A percentile compares a stretch with the other conserved stretches of the same genome.
These are phyloP conservation scores for Habrosyne pyritoides DNA, from an alignment of 2,888 invertebrate species.

Conservation along the genomic window DNA sequence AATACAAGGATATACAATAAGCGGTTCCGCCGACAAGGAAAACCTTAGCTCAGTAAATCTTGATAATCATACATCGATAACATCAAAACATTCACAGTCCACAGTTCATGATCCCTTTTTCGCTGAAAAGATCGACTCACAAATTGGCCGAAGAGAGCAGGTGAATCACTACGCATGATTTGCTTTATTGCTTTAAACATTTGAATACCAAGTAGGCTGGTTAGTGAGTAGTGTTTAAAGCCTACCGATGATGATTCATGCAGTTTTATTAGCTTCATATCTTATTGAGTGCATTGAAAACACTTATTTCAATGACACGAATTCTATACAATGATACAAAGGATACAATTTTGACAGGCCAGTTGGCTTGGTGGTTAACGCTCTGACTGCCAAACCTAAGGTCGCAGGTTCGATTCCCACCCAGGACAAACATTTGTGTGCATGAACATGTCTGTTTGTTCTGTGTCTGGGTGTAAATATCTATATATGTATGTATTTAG, in stretches of 20 bases:
- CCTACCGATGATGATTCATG: constrained; percentile 47
- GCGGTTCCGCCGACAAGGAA: neutral
- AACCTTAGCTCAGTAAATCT: constrained; percentile 29
- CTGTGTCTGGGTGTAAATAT: no score
- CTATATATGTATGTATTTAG: no score
- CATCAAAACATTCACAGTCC: constrained; percentile 43
- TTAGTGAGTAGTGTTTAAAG: constrained; percentile 21
- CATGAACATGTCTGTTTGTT: no score
- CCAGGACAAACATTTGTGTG: no score
- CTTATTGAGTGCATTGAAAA: neutral
- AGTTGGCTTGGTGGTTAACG: no score
- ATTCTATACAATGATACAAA: no score
- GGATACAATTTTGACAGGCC: no score
- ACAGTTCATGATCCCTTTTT: constrained; percentile 49
- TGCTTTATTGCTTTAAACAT: constrained; percentile 63
- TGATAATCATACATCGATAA: constrained; percentile 49
- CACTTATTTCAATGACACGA: neutral
- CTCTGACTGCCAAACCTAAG: no score
- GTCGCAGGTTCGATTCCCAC: no score
- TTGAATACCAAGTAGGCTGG: constrained; percentile 66
- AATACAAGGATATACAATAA: neutral
- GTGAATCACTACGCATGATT: constrained; percentile 73
- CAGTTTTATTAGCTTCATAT: constrained; percentile 23
- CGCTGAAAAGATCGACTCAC: constrained; percentile 51
- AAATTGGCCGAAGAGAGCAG: constrained; percentile 47